Evolutionary conservation across 2,888 invertebrate genomes (phyloP), one percentile per base, ranked within the genome.

Genomic region (Odontocerum albicorne): DNA sequence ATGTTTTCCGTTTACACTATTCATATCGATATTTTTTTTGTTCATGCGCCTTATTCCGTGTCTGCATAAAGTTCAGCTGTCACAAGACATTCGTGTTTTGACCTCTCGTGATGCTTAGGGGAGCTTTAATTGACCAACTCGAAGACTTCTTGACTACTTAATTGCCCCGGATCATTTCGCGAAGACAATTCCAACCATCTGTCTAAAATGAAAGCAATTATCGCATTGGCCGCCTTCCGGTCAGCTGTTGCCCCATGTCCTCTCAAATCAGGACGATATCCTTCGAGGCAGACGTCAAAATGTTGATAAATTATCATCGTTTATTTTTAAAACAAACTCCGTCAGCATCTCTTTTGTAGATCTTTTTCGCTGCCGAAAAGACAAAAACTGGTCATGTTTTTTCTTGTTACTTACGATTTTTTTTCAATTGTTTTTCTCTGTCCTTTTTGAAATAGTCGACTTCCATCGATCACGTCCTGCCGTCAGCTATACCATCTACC

Each of bases 111-210:
- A 7, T 16, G 12, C 47, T 4, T 7, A 27, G 27, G 27, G 27
- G 27, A 22, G n/a, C 47, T 36, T 21, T 36, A 47, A 47, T 46
- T 47, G 36, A 44, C 43, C 35, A 13, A 21, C 15, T 40, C 31
- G 16, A 44, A 52, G 51, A 20, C 51, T 44, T 52, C 36, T 44
- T 52, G 51, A 52, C 51, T 38, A 36, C 32, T 52, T 52, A 52
- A 52, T 52, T 52, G 45, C 52, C 16, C 13, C 44, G 44, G 15
- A 45, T 52, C 52, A 45, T 36, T 52, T 36, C 27, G 10, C 38
- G 19, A 27, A 38, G 45, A 47, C 46, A 40, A 16, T 17, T 21
- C 40, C 21, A 36, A 42, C 54, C 54, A 54, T 54, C 54, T 54
- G 54, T 49, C 42, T 46, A 31, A 32, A 49, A 27, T 13, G 40